Evolutionary conservation across 2,888 invertebrate genomes (phyloP).

Genomic region (Netelia fuscicornis): DNA sequence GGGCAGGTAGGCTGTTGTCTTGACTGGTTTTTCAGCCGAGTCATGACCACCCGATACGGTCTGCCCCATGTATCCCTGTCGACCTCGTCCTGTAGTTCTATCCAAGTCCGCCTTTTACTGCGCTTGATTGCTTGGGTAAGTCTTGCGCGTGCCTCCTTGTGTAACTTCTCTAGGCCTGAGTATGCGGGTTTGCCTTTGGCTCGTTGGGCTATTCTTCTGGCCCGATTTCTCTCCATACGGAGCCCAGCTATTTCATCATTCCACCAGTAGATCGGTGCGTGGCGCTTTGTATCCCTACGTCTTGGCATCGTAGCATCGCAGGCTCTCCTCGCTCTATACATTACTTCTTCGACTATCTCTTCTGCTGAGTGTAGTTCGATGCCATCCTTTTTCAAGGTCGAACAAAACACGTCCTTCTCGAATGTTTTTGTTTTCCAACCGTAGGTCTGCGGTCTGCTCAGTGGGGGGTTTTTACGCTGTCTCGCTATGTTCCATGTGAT

Average conservation of each 20-base stretch:
- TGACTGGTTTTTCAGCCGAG: conserved; percentile 47
- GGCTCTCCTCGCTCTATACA: too few relatives aligned
- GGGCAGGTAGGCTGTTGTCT: conserved; percentile 58
- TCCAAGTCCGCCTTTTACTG: conserved; percentile 26
- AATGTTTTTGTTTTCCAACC: too few relatives aligned
- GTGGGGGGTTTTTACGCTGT: neutral
- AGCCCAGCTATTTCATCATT: conserved; percentile 39
- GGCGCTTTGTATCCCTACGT: too few relatives aligned
- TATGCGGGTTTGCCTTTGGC: conserved; percentile 9
- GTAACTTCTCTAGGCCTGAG: conserved; percentile 24
- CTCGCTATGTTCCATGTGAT: conserved; percentile 53
- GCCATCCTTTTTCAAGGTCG: too few relatives aligned
- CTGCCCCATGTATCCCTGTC: conserved; percentile 57
- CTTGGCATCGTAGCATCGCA: too few relatives aligned
- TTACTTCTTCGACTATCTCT: too few relatives aligned
- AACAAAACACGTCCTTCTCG: too few relatives aligned
- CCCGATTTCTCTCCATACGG: conserved; percentile 39
- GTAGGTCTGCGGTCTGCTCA: neutral
- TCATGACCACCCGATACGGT: conserved; percentile 62
- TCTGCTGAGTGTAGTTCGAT: too few relatives aligned
- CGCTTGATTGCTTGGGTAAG: conserved; percentile 28
- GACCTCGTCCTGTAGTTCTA: conserved; percentile 46
- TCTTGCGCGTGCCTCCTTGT: conserved; percentile 35
- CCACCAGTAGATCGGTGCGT: conserved; percentile 55
- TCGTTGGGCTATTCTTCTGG: conserved; percentile 23